Evolutionary conservation across 2,113 vertebrate genomes (phyloP).

Genomic region (Tachuris rubrigastra): DNA sequence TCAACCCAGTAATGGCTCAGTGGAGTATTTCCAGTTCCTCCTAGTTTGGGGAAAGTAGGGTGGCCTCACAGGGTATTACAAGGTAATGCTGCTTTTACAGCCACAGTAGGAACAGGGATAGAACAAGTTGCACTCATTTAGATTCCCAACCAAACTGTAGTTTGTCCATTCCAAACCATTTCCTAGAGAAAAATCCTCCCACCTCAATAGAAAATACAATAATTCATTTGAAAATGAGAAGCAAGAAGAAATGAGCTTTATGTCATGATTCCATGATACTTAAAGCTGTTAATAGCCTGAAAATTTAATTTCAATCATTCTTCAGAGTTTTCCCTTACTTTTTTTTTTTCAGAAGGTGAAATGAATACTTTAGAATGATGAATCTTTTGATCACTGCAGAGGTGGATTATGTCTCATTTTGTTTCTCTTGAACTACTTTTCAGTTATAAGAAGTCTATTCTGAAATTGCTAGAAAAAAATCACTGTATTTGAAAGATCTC

Average conservation of each 20-base stretch:
- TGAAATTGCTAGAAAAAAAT: neutral
- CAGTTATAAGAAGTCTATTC: neutral
- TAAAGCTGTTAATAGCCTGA: neutral
- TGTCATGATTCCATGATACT: neutral
- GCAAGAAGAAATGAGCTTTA: neutral
- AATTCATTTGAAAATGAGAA: neutral
- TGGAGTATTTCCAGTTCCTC: neutral
- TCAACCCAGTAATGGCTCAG: neutral
- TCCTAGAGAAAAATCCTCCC: neutral
- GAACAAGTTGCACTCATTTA: neutral
- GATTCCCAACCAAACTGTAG: neutral
- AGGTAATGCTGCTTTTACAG: neutral
- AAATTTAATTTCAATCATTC: conserved; percentile 10
- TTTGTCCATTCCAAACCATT: neutral
- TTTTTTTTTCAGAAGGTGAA: neutral
- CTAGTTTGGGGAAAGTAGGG: neutral
- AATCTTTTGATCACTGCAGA: conserved; percentile 17
- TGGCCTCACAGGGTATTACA: neutral
- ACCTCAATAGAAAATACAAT: neutral
- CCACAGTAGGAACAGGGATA: neutral
- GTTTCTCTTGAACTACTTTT: neutral
- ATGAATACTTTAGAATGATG: neutral
- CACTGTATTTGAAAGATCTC: neutral
- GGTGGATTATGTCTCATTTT: neutral
- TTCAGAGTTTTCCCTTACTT: neutral